Base-by-base conservation (phyloP, 2,888 invertebrate genomes). In the Leptothorax acervorum region DNA sequence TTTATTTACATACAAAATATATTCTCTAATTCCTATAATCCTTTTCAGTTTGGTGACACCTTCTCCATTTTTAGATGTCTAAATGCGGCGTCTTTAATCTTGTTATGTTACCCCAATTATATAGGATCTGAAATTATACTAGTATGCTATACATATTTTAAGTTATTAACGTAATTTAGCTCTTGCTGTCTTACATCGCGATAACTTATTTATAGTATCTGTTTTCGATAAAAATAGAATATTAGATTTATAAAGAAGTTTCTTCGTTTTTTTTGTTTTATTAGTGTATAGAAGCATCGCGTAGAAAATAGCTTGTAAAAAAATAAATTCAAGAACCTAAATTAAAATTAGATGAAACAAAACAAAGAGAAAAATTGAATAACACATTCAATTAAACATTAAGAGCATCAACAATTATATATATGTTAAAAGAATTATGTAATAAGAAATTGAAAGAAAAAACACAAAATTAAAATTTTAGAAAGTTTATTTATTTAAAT, bases 1-100 rank as follows among this genome's bases (percentile, higher is more conserved):
- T 93, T 92, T 92, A 93, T 93, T 93, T 93, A 91, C 85, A 83
- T 92, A 92, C 53, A 89, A 89, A 86, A 85, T 60, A 28, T 79
- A 35, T 39, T 60, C 12, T 60, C 0, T 39, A 60, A 71, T 0
- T 74, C 5, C 28, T 74, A 23, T 48, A 48, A 71, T 70, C 51
- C 11, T 73, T 35, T 15, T 48, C 23, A 35, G 39, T 3, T 31
- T 6, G 1, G 15, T 55, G 1, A 15, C n/a, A 62, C 48, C 1
- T 31, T 31, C 48, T 0, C 12, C 4, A 31, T 23, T 23, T 65
- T 65, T 28, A 62, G 2, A 39, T 18, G 23, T 62, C 9, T 55
- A 42, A 39, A 23, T 5, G n/a, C n/a, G 9, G 8, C 2, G n/a
- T 4, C 15, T 57, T 71, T 55, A 39, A 71, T 71, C 5, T 71